Evolutionary conservation across 2,888 invertebrate species (phyloP).

Genomic region (Dorcus parallelipipedus): DNA sequence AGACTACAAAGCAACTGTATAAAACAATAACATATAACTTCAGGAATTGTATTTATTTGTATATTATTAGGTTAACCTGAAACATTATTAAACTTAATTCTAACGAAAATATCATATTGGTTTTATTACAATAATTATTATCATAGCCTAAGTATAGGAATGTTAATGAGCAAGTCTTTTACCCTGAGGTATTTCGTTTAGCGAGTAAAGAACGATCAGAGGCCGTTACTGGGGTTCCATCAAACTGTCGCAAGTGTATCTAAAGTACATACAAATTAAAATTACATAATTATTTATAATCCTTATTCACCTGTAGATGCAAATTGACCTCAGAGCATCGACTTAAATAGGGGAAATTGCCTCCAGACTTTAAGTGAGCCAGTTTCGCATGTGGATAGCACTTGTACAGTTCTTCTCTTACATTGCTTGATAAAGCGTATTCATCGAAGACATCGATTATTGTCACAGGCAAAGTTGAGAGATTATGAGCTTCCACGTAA

Average conservation of each 20-base stretch:
- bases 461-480: slow-evolving; percentile 69
- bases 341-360: slow-evolving; percentile 88
- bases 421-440: slow-evolving; percentile 73
- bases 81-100: background rate
- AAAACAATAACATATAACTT: slow-evolving; percentile 10
- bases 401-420: slow-evolving; percentile 79
- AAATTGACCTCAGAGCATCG: slow-evolving; percentile 85
- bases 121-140: background rate
- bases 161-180: slow-evolving; percentile 9
- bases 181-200: slow-evolving; percentile 16
- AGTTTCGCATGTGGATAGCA: slow-evolving; percentile 82
- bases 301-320: slow-evolving; percentile 67
- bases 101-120: slow-evolving; percentile 6
- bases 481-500: slow-evolving; percentile 73
- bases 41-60: background rate
- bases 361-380: slow-evolving; percentile 84
- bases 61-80: too few relatives aligned
- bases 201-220: slow-evolving; percentile 53
- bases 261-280: slow-evolving; percentile 41
- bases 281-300: too few relatives aligned
- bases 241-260: slow-evolving; percentile 73
- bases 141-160: background rate
- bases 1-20: background rate
- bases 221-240: slow-evolving; percentile 58
- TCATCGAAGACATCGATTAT: slow-evolving; percentile 89